phyloP scores from a whole-genome alignment of 2,113 vertebrate species.

The Beaufortia kweichowensis region DNA sequence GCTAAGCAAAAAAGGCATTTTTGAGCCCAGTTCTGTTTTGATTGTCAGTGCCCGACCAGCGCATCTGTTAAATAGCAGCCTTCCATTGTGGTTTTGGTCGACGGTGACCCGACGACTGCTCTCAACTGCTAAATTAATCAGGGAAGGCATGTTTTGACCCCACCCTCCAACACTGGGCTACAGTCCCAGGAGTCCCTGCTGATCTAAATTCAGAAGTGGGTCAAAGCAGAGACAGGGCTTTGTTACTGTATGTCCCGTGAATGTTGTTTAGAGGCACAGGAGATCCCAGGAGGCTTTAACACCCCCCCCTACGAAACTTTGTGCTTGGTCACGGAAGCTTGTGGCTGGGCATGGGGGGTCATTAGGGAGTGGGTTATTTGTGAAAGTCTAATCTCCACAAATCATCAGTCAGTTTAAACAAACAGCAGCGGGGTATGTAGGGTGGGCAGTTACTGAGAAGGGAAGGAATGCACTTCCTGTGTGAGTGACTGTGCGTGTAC shows the following conservation, averaged over 20 bases:
- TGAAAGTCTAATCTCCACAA: conserved; percentile 72
- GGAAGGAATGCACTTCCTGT: conserved; percentile 86
- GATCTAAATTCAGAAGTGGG: conserved; percentile 56
- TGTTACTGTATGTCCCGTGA: conserved; percentile 39
- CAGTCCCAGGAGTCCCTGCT: conserved; percentile 41
- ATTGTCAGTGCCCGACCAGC: conserved; percentile 8
- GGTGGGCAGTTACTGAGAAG: conserved; percentile 76
- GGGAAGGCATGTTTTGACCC: conserved; percentile 44
- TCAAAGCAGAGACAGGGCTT: conserved; percentile 50
- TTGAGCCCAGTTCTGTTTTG: conserved; percentile 4
- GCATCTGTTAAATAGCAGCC: conserved; percentile 37
- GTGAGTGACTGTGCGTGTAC: conserved; percentile 69
- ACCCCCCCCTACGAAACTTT: conserved; percentile 6
- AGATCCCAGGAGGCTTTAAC: conserved; percentile 5
- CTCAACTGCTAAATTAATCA: conserved; percentile 46
- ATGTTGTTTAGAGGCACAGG: conserved; percentile 36
- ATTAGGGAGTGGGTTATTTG: conserved; percentile 62
- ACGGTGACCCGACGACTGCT: conserved; percentile 25
- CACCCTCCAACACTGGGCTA: conserved; percentile 35
- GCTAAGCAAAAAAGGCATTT: not conserved
- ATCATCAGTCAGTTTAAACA: conserved; percentile 78
- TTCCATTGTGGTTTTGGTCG: conserved; percentile 41
- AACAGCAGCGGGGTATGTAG: conserved; percentile 68
- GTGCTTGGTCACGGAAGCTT: conserved; percentile 41
- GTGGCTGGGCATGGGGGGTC: conserved; percentile 13